These are phyloP conservation scores for Torymus tubicola DNA, from an alignment of 2,888 invertebrate species.

Conservation along the genomic window DNA sequence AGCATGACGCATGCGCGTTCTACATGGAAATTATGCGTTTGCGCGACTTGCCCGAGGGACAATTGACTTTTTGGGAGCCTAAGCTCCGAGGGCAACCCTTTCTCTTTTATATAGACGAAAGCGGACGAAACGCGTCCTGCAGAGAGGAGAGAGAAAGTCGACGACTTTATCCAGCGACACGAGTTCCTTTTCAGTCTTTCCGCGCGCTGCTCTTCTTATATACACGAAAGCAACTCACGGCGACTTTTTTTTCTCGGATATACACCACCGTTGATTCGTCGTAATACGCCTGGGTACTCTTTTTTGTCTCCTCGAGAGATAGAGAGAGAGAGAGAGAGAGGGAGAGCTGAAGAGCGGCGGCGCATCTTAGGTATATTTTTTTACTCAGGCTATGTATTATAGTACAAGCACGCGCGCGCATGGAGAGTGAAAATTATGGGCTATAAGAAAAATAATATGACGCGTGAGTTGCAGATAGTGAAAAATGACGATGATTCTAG, in stretches of 20 bases:
- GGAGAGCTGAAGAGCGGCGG: background rate
- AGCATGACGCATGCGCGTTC: slow-evolving; percentile 19
- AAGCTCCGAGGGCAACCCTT: slow-evolving; percentile 35
- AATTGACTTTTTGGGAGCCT: slow-evolving; percentile 32
- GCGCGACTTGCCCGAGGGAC: slow-evolving; percentile 16
- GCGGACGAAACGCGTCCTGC: background rate
- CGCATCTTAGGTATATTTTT: background rate
- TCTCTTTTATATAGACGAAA: slow-evolving; percentile 2
- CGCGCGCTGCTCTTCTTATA: background rate
- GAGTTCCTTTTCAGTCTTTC: slow-evolving; percentile 2
- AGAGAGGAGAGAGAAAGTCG: slow-evolving; percentile 8
- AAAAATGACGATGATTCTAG: background rate
- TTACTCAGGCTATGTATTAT: background rate
- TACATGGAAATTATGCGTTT: slow-evolving; percentile 38
- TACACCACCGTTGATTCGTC: slow-evolving; percentile 15
- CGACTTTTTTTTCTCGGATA: background rate
- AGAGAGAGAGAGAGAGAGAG: background rate
- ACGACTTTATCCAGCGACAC: slow-evolving; percentile 17
- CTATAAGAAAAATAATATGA: slow-evolving; percentile 13
- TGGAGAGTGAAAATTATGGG: slow-evolving; percentile 3
- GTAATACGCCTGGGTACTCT: slow-evolving; percentile 23
- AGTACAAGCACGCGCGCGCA: background rate
- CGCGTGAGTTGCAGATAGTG: slow-evolving; percentile 21
- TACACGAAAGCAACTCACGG: too few relatives aligned
- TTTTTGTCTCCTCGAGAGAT: slow-evolving; percentile 24